Evolutionary conservation across 1,140 invertebrate genomes (phyloP), one percentile per base, ranked within the genome.

Genomic region (Centruroides sculpturatus): DNA sequence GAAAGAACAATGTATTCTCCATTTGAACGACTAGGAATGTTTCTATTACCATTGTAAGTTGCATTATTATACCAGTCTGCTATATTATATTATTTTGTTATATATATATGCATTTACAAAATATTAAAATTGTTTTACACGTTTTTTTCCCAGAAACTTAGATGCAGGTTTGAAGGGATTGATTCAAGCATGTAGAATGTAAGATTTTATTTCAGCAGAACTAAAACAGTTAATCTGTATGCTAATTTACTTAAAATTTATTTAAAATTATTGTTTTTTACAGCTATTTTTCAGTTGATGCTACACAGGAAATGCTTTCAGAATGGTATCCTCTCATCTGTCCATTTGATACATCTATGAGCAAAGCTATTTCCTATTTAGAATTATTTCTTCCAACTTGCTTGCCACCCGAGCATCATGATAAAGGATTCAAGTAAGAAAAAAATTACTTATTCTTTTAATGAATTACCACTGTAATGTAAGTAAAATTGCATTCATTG

Each of bases 261-360:
- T 55, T 51, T 58, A 23, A 23, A 7, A 49, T 41, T n/a, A 74
- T 76, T 60, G 0, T 55, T 34, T 48, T 69, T 72, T 63, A 50
- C 70, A 87, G 83, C 48, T 92, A 89, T 73, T 92, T 92, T 69
- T 78, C 83, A 5, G 68, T 80, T 23, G 73, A 75, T 23, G 82
- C 90, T 3, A 93, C 90, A 0, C 80, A 84, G 73, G 92, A 96
- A 76, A 92, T 97, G 68, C 72, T 96, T 59, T 87, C 64, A 46
- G 84, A 89, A 73, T 81, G 89, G 68, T 77, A 85, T 57, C 90
- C 91, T 12, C 76, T 80, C 59, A 69, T 92, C 67, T 85, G 84
- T 75, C 82, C 88, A 59, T 79, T 74, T 72, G 75, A 88, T 72
- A 83, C 84, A 68, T 75, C 79, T 66, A 81, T 85, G 73, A 64